Evolutionary conservation across 2,888 invertebrate species (phyloP), one percentile per base, ranked within the genome.

Genomic region (Eledona agricola): DNA sequence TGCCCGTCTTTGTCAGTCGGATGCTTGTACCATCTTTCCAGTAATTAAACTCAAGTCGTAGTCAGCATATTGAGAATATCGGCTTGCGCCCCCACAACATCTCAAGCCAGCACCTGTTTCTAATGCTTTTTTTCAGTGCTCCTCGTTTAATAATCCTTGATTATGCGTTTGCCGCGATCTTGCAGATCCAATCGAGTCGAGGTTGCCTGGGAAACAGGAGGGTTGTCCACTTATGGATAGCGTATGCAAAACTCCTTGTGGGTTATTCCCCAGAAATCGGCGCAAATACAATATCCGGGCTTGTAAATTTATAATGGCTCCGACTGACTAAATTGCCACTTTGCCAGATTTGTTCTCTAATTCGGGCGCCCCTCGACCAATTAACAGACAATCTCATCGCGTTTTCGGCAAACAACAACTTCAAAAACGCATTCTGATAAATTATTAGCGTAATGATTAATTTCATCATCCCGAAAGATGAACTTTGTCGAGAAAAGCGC

Each of bases 261-360:
- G 32, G 40, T 40, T 23, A 23, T 23, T 37, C 19, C 19, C 28
- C 29, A 29, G 19, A 29, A 32, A 43, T 32, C 42, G 20, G 15
- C 23, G 9, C 9, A 22, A 43, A 20, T 43, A 31, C 23, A 19
- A 31, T 31, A 43, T 31, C 22, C 31, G 19, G 19, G 16, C 12
- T 11, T 31, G 43, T 31, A 32, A 43, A 43, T 43, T 43, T 43
- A 43, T 43, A 43, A 31, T 43, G 22, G 31, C 29, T 20, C 12
- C 42, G 13, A 34, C 46, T 46, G 11, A n/a, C 13, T 42, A 46
- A 46, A 46, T 46, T 46, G 46, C 34, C 46, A 46, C 46, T 46
- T 46, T 35, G 12, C 46, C n/a, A 32, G 46, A 46, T 46, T 46
- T 46, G 46, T 35, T n/a, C n/a, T n/a, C n/a, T n/a, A n/a, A n/a